Percentiles rank a stretch among this genome's conserved stretches.
Conservation (phyloP, 1,140 invertebrate species). For the Conus betulinus region DNA sequence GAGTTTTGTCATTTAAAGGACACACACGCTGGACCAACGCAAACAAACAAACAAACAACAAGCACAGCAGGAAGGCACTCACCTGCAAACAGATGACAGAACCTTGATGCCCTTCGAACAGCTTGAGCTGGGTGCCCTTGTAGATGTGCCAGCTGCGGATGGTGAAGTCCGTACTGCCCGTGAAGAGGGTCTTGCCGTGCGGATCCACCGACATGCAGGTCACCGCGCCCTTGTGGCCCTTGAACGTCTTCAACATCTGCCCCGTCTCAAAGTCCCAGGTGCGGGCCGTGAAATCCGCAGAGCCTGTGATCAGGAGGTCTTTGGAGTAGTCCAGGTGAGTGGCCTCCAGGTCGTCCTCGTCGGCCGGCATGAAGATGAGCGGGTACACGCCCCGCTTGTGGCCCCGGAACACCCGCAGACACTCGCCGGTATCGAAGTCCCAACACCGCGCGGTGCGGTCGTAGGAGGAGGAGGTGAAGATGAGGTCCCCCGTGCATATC, state of each 20-base stretch:
- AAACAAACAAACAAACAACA: no score
- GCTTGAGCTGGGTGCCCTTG: constrained; percentile 73
- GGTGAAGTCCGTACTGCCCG: constrained; percentile 76
- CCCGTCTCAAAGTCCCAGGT: constrained; percentile 78
- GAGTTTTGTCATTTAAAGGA: no score
- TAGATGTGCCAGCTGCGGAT: constrained; percentile 77
- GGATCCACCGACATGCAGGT: constrained; percentile 77
- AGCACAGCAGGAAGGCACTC: constrained; percentile 34
- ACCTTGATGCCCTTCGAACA: constrained; percentile 77
- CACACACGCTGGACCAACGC: no score
- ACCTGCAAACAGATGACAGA: constrained; percentile 78
- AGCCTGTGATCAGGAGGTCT: constrained; percentile 77
- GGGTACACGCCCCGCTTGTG: constrained; percentile 79
- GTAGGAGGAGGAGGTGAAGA: constrained; percentile 79
- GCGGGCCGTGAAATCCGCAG: constrained; percentile 77
- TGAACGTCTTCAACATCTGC: constrained; percentile 74
- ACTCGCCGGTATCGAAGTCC: constrained; percentile 77
- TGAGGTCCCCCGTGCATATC: constrained; percentile 78
- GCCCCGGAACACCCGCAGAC: constrained; percentile 75
- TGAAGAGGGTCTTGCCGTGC: constrained; percentile 75
- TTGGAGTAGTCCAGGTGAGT: constrained; percentile 68
- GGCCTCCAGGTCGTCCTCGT: constrained; percentile 67
- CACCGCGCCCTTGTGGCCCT: constrained; percentile 77
- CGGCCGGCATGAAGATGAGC: constrained; percentile 77
- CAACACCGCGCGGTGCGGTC: constrained; percentile 79